phyloP scores from a whole-genome alignment of 2,797 vertebrate genomes.

The Philypnodon macrostomus region DNA sequence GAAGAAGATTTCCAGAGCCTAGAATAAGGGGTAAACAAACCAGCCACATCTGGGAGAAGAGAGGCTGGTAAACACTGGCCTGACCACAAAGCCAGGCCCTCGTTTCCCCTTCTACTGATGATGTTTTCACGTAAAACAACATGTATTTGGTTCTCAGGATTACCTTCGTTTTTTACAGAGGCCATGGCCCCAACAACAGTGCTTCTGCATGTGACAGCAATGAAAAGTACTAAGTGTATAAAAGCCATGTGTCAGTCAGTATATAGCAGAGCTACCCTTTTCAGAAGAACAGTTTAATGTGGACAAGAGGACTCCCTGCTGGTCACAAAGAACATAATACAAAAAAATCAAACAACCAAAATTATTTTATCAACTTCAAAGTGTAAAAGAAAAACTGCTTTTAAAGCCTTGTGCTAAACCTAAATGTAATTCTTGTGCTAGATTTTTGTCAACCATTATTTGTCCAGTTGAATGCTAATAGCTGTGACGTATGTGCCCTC shows the following conservation, averaged over 20 bases:
- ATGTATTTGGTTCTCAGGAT: slow-evolving; percentile 30
- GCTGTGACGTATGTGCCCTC: no score
- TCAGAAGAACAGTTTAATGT: slow-evolving; percentile 34
- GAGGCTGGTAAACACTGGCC: slow-evolving; percentile 59
- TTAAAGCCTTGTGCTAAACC: no score
- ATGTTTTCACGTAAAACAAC: slow-evolving; percentile 26
- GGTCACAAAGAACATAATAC: slow-evolving; percentile 32
- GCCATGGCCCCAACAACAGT: no score
- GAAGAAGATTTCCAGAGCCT: slow-evolving; percentile 75
- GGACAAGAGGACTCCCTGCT: slow-evolving; percentile 61
- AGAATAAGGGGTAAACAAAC: slow-evolving; percentile 67
- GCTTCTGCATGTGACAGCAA: slow-evolving; percentile 2
- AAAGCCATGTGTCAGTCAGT: slow-evolving; percentile 31
- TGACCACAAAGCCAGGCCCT: slow-evolving; percentile 47
- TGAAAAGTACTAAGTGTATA: slow-evolving; percentile 1
- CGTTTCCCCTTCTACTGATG: slow-evolving; percentile 60
- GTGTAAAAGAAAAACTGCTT: no score
- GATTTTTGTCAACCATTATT: no score
- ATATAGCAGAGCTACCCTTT: slow-evolving; percentile 18
- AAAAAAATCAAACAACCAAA: no score
- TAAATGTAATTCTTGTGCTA: no score
- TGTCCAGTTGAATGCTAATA: no score
- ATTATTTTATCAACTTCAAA: no score
- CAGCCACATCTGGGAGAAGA: slow-evolving; percentile 67
- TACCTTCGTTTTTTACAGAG: slow-evolving; percentile 23